Conservation (phyloP, 2,113 vertebrate genomes). For the Tretioscincus oriximinensis region DNA sequence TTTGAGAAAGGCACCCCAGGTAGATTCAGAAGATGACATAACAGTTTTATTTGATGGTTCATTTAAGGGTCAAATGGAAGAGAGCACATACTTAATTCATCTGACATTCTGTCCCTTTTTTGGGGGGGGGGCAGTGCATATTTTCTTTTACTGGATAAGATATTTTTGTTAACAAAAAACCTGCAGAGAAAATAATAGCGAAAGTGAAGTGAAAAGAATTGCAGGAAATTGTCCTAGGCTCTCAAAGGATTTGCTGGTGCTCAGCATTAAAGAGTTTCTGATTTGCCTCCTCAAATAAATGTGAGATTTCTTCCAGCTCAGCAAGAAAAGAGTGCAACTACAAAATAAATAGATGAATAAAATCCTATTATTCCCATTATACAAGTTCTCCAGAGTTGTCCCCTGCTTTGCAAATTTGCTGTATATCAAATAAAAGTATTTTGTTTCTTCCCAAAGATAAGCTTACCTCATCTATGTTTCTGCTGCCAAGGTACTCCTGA, state of each 20-base stretch:
- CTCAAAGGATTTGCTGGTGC: slow-evolving; percentile 44
- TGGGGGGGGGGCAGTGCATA: slow-evolving; percentile 27
- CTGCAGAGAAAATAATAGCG: slow-evolving; percentile 42
- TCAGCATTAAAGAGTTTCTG: slow-evolving; percentile 31
- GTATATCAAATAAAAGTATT: rapidly evolving
- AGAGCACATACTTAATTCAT: slow-evolving; percentile 16
- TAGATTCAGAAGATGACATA: slow-evolving; percentile 28
- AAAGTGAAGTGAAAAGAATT: slow-evolving; percentile 33
- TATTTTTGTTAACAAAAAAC: slow-evolving; percentile 1
- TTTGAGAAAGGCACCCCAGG: slow-evolving; percentile 4
- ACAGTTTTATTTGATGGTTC: slow-evolving; percentile 1
- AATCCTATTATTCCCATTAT: rapidly evolving
- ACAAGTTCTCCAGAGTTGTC: neutral
- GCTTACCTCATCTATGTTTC: neutral
- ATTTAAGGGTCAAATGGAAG: slow-evolving; percentile 49
- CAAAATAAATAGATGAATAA: neutral
- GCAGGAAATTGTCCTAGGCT: slow-evolving; percentile 55
- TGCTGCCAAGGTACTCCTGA: neutral
- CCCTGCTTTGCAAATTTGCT: rapidly evolving
- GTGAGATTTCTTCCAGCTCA: slow-evolving; percentile 30
- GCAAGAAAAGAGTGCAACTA: slow-evolving; percentile 27
- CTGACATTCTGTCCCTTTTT: slow-evolving; percentile 28
- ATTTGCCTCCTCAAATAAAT: slow-evolving; percentile 24
- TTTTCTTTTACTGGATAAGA: slow-evolving; percentile 44
- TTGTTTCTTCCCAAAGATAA: neutral